Conservation (phyloP, 2,797 vertebrate species). For the Sternarchorhynchus goeldii region DNA sequence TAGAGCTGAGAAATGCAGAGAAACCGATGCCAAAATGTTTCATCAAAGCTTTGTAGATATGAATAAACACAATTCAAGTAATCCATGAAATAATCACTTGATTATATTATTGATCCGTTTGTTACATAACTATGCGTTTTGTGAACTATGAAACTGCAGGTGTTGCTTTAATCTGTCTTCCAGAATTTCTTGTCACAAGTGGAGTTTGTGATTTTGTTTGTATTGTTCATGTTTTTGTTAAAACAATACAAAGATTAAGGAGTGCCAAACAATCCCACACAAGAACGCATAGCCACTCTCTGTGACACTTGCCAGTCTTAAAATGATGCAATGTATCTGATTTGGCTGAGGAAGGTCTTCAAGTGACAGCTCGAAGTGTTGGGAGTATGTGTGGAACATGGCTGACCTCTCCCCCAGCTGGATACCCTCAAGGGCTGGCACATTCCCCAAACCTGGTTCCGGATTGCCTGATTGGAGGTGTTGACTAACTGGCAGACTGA, state of each 20-base stretch:
- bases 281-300: background rate
- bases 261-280: background rate
- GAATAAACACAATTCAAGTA: background rate
- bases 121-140: conserved; percentile 17
- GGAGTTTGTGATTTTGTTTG: conserved; percentile 1
- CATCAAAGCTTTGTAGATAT: background rate
- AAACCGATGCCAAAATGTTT: conserved; percentile 15
- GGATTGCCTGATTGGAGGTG: conserved; percentile 58
- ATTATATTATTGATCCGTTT: background rate
- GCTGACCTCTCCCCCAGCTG: conserved; percentile 54
- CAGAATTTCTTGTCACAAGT: conserved; percentile 10
- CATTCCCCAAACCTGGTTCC: conserved; percentile 64
- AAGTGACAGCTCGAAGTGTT: conserved; percentile 43
- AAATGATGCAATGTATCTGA: conserved; percentile 41
- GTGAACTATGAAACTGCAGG: conserved; percentile 2
- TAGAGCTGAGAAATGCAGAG: background rate
- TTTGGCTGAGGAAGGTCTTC: background rate
- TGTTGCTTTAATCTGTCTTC: conserved; percentile 3
- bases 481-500: conserved; percentile 19
- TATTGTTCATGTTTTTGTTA: background rate
- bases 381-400: conserved; percentile 56
- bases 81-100: conserved; percentile 11
- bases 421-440: conserved; percentile 20
- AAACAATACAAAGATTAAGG: conserved; percentile 19
- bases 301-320: background rate